phyloP scores from a whole-genome alignment of 92 coral and sea anemone species.

The Parazoanthus darwini region DNA sequence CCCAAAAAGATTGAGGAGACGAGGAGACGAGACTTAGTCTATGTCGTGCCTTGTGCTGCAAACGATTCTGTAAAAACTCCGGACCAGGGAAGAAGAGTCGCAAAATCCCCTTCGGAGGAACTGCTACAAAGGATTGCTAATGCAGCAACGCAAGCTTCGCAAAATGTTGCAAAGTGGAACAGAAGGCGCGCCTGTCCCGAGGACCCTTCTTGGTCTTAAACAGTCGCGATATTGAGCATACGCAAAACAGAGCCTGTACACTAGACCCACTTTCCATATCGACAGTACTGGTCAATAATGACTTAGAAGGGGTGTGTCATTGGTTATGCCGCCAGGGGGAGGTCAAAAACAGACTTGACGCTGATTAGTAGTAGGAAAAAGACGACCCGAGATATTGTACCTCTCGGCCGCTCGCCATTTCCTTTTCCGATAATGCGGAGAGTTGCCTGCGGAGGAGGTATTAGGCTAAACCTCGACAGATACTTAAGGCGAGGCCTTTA shows the following conservation, averaged over 20 bases:
- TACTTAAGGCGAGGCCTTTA: too few species aligned
- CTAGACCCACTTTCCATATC: neutral
- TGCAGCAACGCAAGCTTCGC: conserved; percentile 18
- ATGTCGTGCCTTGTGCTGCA: neutral
- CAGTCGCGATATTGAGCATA: neutral
- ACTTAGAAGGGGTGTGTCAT: neutral
- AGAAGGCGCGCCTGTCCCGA: neutral
- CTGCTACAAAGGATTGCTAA: conserved; percentile 21
- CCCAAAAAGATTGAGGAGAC: conserved; percentile 16
- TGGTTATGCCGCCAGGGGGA: neutral
- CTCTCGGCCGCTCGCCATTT: too few species aligned
- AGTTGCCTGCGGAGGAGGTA: too few species aligned
- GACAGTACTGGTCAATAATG: neutral
- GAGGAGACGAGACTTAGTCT: neutral
- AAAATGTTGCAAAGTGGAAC: conserved; percentile 2
- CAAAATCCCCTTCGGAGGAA: neutral
- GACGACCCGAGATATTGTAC: too few species aligned
- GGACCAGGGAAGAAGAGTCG: neutral
- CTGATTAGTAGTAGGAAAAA: too few species aligned
- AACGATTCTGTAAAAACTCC: too few species aligned
- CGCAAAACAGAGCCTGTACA: neutral
- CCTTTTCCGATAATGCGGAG: too few species aligned
- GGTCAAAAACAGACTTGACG: neutral
- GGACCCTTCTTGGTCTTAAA: too few species aligned
- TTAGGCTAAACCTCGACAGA: too few species aligned